These are phyloP conservation scores for Drosophila vallismaia DNA, from an alignment of 2,888 invertebrate genomes.

Conservation along the genomic window DNA sequence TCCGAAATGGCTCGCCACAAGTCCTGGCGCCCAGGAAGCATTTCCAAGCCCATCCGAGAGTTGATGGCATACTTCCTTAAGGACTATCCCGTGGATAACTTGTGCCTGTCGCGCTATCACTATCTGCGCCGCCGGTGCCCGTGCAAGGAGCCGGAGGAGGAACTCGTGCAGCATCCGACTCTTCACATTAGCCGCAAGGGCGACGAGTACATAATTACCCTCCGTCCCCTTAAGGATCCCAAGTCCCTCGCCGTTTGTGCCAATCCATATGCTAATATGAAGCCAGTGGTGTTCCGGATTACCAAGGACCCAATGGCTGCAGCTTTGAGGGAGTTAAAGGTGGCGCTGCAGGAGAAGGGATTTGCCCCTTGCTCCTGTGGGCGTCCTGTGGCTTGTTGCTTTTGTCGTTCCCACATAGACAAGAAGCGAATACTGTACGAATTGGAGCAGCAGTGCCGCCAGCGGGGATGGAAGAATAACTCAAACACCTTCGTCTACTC, in stretches of 20 bases:
- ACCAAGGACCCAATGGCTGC: conserved; percentile 85
- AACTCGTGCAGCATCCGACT: conserved; percentile 85
- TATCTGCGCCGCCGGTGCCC: conserved; percentile 73
- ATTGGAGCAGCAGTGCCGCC: conserved; percentile 84
- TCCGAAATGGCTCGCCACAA: conserved; percentile 61
- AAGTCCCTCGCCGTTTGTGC: conserved; percentile 86
- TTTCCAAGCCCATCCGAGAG: conserved; percentile 78
- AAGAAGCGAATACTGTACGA: conserved; percentile 84
- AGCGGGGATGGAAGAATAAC: conserved; percentile 60
- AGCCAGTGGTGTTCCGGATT: conserved; percentile 88
- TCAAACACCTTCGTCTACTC: conserved; percentile 66
- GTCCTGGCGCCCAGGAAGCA: conserved; percentile 82
- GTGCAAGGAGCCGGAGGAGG: conserved; percentile 59
- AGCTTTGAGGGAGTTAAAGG: conserved; percentile 85
- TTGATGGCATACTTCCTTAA: conserved; percentile 81
- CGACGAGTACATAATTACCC: conserved; percentile 87
- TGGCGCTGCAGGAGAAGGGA: conserved; percentile 85
- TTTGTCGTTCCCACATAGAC: conserved; percentile 78
- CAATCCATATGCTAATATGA: conserved; percentile 88
- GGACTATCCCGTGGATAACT: conserved; percentile 79
- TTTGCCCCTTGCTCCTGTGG: conserved; percentile 85
- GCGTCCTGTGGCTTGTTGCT: conserved; percentile 83
- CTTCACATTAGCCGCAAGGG: conserved; percentile 87
- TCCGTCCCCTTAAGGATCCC: conserved; percentile 88
- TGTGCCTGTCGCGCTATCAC: conserved; percentile 72